phyloP scores from a whole-genome alignment of 1,140 invertebrate genomes.

The Patella vulgata region DNA sequence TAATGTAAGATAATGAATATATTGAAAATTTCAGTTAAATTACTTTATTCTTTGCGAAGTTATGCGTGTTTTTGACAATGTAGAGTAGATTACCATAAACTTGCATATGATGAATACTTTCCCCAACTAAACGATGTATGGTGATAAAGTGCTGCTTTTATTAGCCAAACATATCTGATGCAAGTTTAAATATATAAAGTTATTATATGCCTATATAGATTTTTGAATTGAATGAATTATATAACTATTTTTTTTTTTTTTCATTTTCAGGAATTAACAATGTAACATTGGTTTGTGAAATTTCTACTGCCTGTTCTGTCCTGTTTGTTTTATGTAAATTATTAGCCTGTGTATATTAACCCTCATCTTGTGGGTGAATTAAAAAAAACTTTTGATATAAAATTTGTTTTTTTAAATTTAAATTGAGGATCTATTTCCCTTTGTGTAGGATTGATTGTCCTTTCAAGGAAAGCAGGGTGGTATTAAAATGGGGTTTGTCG shows the following conservation, averaged over 20 bases:
- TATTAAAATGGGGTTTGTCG: no score
- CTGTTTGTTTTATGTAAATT: slow-evolving; percentile 4
- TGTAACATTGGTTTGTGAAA: slow-evolving; percentile 22
- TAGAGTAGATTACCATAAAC: no score
- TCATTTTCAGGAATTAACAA: slow-evolving; percentile 46
- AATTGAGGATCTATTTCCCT: no score
- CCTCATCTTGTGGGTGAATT: slow-evolving; percentile 57
- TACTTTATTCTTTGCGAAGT: no score
- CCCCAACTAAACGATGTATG: slow-evolving; percentile 11
- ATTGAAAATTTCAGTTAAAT: no score
- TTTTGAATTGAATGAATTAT: background rate
- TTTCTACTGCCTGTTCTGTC: slow-evolving; percentile 2
- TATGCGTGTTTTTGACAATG: no score
- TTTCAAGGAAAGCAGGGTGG: no score
- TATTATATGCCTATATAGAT: background rate
- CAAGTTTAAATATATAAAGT: background rate
- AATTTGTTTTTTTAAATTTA: background rate
- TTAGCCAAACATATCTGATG: background rate
- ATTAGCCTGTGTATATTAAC: slow-evolving; percentile 3
- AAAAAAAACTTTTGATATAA: background rate
- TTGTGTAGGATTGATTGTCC: no score
- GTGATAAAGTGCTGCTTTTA: slow-evolving; percentile 7
- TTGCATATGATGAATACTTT: background rate
- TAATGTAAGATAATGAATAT: no score
- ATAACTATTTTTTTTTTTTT: slow-evolving; percentile 10